Evolutionary conservation across 1,140 invertebrate species (phyloP), one percentile per base, ranked within the genome.

Genomic region (Chrysoperla carnea): DNA sequence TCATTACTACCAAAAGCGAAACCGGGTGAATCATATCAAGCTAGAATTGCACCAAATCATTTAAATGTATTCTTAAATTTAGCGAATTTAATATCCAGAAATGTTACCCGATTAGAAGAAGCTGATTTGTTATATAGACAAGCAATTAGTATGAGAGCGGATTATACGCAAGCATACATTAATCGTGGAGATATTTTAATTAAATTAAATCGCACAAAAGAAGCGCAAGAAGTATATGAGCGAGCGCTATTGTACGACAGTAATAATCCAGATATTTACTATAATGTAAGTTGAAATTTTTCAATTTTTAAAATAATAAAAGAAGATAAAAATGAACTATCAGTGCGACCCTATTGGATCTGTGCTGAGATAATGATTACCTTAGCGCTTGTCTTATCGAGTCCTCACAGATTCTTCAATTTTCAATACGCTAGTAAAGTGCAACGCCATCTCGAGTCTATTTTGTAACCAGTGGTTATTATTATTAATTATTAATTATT

Each of bases 81-180:
- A 48, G 92, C 89, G 1, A 95, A 93, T 64, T 70, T 97, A 29
- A 92, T 96, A 55, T 86, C 91, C 1, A 86, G 89, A 53, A 94
- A 96, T 63, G 77, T 80, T 14, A 90, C 85, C 1, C 70, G 92
- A 36, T 63, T 96, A 11, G 82, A 91, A 60, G 92, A 97, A 64
- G 92, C 92, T 0, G 91, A 96, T 63, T 72, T 88, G 70, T 62
- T 96, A 6, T 93, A 95, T 56, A 67, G 83, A 37, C 90, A 93
- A 55, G 92, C 92, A 0, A 95, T 96, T 45, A 91, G 87, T 53
- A 97, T 97, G 93, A 69, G 92, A 48, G 81, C 90, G 9, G 93
- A 97, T 68, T 97, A 95, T 61, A 91, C 91, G 0, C 85, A 96
- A 60, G 93, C 92, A 6, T 96, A 96, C 56, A 96, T 96, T 49